Evolutionary conservation across 2,888 invertebrate genomes (phyloP).

Genomic region (Falcaria lacertinaria): DNA sequence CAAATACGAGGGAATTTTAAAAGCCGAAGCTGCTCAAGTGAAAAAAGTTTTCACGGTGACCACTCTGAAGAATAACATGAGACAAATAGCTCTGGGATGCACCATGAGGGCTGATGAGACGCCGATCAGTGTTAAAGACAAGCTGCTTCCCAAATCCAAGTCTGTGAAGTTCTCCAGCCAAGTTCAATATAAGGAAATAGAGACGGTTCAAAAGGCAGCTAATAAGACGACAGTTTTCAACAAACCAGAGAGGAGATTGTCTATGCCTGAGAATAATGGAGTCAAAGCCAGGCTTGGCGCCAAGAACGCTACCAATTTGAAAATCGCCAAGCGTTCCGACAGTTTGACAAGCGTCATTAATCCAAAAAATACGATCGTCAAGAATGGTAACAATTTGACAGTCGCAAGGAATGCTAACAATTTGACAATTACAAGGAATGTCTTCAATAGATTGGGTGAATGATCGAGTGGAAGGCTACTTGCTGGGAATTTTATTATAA

Average conservation of each 20-base stretch:
- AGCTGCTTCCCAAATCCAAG: slow-evolving; percentile 57
- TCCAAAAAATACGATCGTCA: background rate
- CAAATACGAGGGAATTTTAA: slow-evolving; percentile 71
- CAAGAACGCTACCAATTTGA: slow-evolving; percentile 50
- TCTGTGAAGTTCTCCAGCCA: slow-evolving; percentile 70
- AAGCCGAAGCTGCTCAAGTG: slow-evolving; percentile 38
- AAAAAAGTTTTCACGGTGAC: slow-evolving; percentile 59
- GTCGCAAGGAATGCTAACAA: slow-evolving; percentile 42
- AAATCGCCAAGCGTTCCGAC: slow-evolving; percentile 52
- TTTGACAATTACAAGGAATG: slow-evolving; percentile 56
- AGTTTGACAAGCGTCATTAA: background rate
- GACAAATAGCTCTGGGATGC: slow-evolving; percentile 53
- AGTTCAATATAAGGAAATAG: slow-evolving; percentile 70
- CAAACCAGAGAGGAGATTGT: slow-evolving; percentile 64
- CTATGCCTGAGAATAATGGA: slow-evolving; percentile 51
- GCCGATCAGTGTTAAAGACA: slow-evolving; percentile 62
- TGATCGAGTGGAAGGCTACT: slow-evolving; percentile 26
- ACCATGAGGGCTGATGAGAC: slow-evolving; percentile 72
- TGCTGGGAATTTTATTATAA: slow-evolving; percentile 9
- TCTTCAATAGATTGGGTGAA: slow-evolving; percentile 63
- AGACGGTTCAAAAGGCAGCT: slow-evolving; percentile 26
- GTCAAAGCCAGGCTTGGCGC: slow-evolving; percentile 58
- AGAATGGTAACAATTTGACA: background rate
- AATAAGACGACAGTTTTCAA: slow-evolving; percentile 56
- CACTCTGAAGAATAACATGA: slow-evolving; percentile 44